phyloP scores from a whole-genome alignment of 2,113 vertebrate genomes.

The Dasyprocta punctata region DNA sequence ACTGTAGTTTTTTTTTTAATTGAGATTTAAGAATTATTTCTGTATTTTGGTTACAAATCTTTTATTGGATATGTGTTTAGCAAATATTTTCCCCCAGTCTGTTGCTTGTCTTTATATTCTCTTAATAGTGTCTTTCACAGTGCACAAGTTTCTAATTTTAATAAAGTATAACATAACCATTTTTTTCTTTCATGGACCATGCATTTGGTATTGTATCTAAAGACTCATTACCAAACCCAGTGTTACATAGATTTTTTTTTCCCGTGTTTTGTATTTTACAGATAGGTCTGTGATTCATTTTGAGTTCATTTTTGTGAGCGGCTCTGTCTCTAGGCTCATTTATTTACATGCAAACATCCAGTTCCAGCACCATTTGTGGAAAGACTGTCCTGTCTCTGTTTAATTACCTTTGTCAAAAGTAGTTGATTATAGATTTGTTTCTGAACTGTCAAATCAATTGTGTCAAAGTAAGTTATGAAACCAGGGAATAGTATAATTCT shows the following conservation, averaged over 20 bases:
- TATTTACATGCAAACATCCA: background rate
- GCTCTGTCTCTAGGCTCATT: background rate
- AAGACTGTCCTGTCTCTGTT: background rate
- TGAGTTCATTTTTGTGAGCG: constrained; percentile 25
- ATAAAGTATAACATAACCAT: background rate
- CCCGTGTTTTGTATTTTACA: background rate
- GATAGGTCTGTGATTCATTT: background rate
- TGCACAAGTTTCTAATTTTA: constrained; percentile 17
- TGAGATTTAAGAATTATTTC: constrained; percentile 40
- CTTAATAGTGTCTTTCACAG: background rate
- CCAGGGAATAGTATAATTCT: background rate
- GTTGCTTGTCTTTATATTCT: background rate
- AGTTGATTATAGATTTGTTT: constrained; percentile 7
- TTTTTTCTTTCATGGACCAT: background rate
- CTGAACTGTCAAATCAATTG: background rate
- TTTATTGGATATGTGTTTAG: background rate
- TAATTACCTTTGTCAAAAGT: background rate
- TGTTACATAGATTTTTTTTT: background rate
- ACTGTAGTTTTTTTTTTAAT: background rate
- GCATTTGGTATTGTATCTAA: background rate
- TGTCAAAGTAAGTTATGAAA: background rate
- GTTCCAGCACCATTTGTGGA: background rate
- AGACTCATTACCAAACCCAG: background rate
- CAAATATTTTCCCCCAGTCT: background rate
- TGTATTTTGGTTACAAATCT: background rate